Base-by-base conservation (phyloP, 2,888 invertebrate species). In the Acanthosoma haemorrhoidale region DNA sequence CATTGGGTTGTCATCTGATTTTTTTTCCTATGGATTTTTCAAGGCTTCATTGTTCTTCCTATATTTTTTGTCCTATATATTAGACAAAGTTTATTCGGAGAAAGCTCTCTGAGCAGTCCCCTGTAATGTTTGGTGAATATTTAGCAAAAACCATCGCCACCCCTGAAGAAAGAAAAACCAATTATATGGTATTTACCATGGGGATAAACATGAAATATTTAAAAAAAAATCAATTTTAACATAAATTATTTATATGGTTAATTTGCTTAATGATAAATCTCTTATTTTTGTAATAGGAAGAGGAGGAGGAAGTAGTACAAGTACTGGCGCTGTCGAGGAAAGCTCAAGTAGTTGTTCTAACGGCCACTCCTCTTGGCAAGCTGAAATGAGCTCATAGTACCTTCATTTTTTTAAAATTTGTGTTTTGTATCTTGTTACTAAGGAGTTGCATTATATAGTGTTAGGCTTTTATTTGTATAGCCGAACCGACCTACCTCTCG, bases 321-420 rank as follows among this genome's bases (percentile, higher is more conserved):
- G 32, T 11, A 60, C 18, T 1, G 18, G 32, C 70, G 72, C 64
- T 59, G 68, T 39, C 9, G 72, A 70, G 25, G 72, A 72, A 64
- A 69, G 66, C 31, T 70, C 72, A n/a, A 70, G 70, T 43, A 72
- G 58, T 43, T 70, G 70, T 63, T 69, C 72, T 4, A 72, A 72
- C 25, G 72, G 72, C 18, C 67, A 67, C 34, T 67, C 67, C 13
- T 67, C 67, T 4, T 67, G 67, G 67, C 67, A 67, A 34, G 67
- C 57, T 15, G 67, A 67, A n/a, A 67, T 67, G 67, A 67, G 67
- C 67, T 67, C 67, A 18, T 67, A 67, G 67, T 67, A 67, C 67
- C 16, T 64, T 58, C 11, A 13, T 18, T 41, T 64, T 38, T 36
- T 64, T 64, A 4, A 21, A 38, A 38, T 64, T 43, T 39, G 63